Evolutionary conservation across 2,888 invertebrate genomes (phyloP).

Genomic region (Caenorhabditis auriculariae): DNA sequence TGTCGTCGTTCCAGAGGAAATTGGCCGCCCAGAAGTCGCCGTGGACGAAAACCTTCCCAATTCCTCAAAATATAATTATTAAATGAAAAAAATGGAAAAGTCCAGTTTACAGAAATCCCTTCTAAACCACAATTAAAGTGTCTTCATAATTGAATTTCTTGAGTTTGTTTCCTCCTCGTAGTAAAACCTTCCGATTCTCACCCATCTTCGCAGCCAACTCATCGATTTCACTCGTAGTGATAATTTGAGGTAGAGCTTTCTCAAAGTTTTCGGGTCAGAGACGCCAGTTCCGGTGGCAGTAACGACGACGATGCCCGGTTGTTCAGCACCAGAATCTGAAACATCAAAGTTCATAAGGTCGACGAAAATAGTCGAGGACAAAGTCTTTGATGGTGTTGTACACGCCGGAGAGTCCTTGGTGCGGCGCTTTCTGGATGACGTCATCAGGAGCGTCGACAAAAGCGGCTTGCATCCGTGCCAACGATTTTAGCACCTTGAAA

Average conservation of each 20-base stretch:
- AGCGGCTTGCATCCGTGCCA: slow-evolving; percentile 10
- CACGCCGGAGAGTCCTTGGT: slow-evolving; percentile 13
- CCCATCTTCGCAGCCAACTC: background rate
- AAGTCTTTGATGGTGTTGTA: slow-evolving; percentile 16
- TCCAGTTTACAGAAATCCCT: too few species aligned
- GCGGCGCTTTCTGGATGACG: slow-evolving; percentile 7
- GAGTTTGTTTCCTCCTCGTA: too few species aligned
- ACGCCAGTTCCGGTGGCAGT: slow-evolving; percentile 11
- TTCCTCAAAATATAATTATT: slow-evolving; percentile 8
- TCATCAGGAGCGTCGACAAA: slow-evolving; percentile 12
- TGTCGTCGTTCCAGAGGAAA: slow-evolving; percentile 20
- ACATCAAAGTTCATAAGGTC: too few species aligned
- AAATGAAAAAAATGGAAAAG: too few species aligned
- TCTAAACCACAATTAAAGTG: too few species aligned
- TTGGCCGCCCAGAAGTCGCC: slow-evolving; percentile 39
- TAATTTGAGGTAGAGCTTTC: slow-evolving; percentile 10
- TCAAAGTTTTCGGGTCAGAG: slow-evolving; percentile 8
- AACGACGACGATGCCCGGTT: slow-evolving; percentile 13
- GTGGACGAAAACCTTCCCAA: slow-evolving; percentile 22
- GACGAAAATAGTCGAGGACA: too few species aligned
- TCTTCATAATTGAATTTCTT: too few species aligned
- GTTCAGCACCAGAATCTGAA: slow-evolving; percentile 15
- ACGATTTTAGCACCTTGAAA: slow-evolving; percentile 7
- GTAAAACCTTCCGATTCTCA: background rate
- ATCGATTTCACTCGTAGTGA: slow-evolving; percentile 11